These are phyloP conservation scores for Microcebus jonahi DNA, from an alignment of 2,113 vertebrate species.

Conservation along the genomic window DNA sequence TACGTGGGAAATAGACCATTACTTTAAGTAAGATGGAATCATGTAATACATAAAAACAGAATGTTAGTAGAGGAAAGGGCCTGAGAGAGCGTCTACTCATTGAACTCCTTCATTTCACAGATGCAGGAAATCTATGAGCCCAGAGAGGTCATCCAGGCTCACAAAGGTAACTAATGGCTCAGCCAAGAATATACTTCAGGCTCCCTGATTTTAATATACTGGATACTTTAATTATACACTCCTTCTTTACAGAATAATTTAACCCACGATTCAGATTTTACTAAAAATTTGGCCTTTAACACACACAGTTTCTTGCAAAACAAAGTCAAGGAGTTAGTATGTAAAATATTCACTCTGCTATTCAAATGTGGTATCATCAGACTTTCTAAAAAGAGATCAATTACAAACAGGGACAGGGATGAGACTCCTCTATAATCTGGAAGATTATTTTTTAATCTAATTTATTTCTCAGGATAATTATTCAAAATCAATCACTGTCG, in stretches of 20 bases:
- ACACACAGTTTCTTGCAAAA: slow-evolving; percentile 35
- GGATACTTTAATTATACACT: neutral
- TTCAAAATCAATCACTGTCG: slow-evolving; percentile 90
- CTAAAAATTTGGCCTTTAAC: neutral
- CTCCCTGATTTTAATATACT: neutral
- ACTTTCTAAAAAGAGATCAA: slow-evolving; percentile 81
- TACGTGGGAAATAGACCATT: neutral
- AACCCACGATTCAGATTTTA: neutral
- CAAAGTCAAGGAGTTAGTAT: slow-evolving; percentile 55
- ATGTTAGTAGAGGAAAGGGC: neutral
- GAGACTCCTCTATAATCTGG: slow-evolving; percentile 81
- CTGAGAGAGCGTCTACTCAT: neutral
- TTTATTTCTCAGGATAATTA: slow-evolving; percentile 88
- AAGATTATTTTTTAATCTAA: slow-evolving; percentile 89
- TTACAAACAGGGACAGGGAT: slow-evolving; percentile 79
- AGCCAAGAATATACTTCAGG: neutral
- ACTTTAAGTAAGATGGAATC: slow-evolving; percentile 12
- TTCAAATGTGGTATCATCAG: slow-evolving; percentile 81
- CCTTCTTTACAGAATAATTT: neutral
- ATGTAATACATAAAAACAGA: neutral
- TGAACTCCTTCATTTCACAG: neutral
- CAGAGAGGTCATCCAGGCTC: neutral
- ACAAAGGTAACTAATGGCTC: neutral
- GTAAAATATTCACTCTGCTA: slow-evolving; percentile 74
- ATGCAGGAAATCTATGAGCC: neutral